A percentile compares a stretch with the other conserved stretches of the same genome.
Evolutionary conservation across 2,797 vertebrate species (phyloP).

Genomic region (Kryptopterus vitreolus): DNA sequence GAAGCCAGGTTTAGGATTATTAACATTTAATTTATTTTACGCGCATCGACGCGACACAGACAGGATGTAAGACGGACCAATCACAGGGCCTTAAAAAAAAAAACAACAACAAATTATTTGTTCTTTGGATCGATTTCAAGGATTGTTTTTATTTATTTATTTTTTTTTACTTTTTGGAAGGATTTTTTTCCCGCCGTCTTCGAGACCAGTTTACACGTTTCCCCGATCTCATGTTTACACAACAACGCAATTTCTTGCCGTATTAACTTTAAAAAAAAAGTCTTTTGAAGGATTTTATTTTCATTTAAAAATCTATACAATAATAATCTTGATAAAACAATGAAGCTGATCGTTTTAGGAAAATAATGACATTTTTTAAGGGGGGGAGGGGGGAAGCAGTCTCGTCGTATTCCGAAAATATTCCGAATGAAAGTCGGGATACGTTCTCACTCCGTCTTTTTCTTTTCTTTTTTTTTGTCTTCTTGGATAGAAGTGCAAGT

Average conservation of each 20-base stretch:
- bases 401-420: neutral
- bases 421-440: neutral
- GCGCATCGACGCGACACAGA: neutral
- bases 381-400: no score
- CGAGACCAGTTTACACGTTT: neutral
- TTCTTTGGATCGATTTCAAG: neutral
- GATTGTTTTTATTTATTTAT: neutral
- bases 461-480: neutral
- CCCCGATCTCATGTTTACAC: neutral
- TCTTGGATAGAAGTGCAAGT: neutral
- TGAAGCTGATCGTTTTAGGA: neutral
- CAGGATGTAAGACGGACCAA: neutral
- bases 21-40: neutral
- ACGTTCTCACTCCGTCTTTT: neutral
- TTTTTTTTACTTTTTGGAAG: neutral
- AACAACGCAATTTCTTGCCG: neutral
- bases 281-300: neutral
- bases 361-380: no score
- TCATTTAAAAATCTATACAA: no score
- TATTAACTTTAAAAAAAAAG: neutral
- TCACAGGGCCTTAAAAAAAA: no score
- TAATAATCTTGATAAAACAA: no score
- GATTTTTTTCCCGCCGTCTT: neutral
- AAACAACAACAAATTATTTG: no score
- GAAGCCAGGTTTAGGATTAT: neutral